phyloP scores from a whole-genome alignment of 2,888 invertebrate genomes.

The Eilema depressum region DNA sequence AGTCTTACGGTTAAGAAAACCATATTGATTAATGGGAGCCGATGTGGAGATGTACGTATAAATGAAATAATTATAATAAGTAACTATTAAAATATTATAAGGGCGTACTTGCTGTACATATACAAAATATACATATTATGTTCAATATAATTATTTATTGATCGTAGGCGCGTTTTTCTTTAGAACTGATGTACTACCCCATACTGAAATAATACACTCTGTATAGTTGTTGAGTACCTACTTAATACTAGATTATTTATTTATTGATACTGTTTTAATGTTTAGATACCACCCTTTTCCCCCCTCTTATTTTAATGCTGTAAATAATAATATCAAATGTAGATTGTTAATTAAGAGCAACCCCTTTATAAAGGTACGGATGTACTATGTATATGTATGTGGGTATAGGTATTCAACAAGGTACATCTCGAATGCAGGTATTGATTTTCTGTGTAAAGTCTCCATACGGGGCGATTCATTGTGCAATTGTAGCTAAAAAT shows the following conservation, averaged over 20 bases:
- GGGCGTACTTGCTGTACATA: slow-evolving; percentile 11
- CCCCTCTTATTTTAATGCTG: neutral
- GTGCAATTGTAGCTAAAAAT: slow-evolving; percentile 32
- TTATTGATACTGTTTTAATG: slow-evolving; percentile 16
- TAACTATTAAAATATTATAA: neutral
- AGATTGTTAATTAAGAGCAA: neutral
- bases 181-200: neutral
- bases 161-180: slow-evolving; percentile 29
- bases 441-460: slow-evolving; percentile 38
- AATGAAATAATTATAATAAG: slow-evolving; percentile 11
- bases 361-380: neutral
- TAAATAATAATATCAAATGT: neutral
- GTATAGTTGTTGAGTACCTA: slow-evolving; percentile 5
- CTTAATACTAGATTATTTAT: no score
- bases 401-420: slow-evolving; percentile 18
- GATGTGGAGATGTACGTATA: slow-evolving; percentile 68
- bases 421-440: slow-evolving; percentile 35
- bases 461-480: slow-evolving; percentile 6
- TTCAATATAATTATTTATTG: slow-evolving; percentile 25
- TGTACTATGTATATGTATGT: neutral
- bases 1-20: slow-evolving; percentile 89
- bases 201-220: neutral
- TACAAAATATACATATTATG: no score
- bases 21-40: slow-evolving; percentile 87
- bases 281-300: neutral